Evolutionary conservation across 2,797 vertebrate species (phyloP).

Genomic region (Anolis apletophallus): DNA sequence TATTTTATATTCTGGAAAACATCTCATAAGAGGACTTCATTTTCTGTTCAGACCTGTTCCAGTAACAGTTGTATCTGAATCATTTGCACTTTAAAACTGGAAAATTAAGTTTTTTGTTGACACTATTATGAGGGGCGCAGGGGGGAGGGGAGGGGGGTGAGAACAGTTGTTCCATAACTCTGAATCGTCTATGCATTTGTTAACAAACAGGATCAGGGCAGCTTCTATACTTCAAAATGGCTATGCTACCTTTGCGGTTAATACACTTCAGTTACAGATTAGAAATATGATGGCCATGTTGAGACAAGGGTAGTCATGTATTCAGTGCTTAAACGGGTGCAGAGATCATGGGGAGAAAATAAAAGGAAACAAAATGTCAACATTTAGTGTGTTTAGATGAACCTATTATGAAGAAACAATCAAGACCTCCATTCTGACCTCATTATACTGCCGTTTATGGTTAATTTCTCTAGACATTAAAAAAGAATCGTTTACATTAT

Average conservation of each 20-base stretch:
- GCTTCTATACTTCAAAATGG: constrained; percentile 79
- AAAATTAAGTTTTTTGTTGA: constrained; percentile 85
- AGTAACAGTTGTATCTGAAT: constrained; percentile 81
- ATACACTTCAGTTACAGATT: constrained; percentile 75
- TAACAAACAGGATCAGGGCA: constrained; percentile 77
- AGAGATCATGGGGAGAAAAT: constrained; percentile 75
- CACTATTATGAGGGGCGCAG: constrained; percentile 73
- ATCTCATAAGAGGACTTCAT: constrained; percentile 87
- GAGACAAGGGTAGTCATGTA: constrained; percentile 72
- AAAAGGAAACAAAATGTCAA: constrained; percentile 75
- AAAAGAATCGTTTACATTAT: constrained; percentile 67
- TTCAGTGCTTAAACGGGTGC: constrained; percentile 74
- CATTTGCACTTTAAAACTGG: constrained; percentile 89
- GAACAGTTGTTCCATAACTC: constrained; percentile 77
- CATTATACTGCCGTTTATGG: constrained; percentile 60
- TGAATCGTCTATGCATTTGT: constrained; percentile 84
- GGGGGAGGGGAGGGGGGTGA: constrained; percentile 53
- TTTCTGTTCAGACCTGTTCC: constrained; percentile 80
- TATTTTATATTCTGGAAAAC: constrained; percentile 99
- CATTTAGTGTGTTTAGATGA: constrained; percentile 75
- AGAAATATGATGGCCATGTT: constrained; percentile 72
- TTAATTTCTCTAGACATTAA: constrained; percentile 65
- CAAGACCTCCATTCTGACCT: constrained; percentile 74
- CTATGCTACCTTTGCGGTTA: constrained; percentile 79
- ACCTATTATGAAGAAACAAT: constrained; percentile 64